Percentiles rank a stretch among this genome's conserved stretches.
Conservation (phyloP, 2,113 vertebrate genomes). For the Panthera leo region DNA sequence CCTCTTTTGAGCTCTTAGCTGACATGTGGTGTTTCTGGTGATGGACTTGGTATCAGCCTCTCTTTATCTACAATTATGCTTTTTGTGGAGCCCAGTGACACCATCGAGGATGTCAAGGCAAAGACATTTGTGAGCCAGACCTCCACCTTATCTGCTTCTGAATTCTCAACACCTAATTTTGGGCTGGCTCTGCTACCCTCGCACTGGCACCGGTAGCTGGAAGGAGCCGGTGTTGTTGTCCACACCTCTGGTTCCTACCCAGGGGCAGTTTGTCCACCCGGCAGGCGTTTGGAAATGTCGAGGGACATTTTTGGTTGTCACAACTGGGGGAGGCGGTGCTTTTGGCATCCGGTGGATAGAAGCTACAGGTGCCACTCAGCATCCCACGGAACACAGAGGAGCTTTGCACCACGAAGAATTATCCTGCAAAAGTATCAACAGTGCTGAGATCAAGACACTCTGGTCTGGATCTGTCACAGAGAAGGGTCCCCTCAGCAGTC, state of each 20-base stretch:
- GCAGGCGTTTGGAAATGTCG: neutral
- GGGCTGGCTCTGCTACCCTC: neutral
- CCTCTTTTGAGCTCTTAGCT: neutral
- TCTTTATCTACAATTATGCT: neutral
- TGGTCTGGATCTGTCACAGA: neutral
- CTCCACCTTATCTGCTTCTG: neutral
- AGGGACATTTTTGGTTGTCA: neutral
- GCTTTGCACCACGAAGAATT: neutral
- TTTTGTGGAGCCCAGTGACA: no score
- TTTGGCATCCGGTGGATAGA: neutral
- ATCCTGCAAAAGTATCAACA: no score
- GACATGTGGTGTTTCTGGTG: neutral
- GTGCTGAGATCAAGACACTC: neutral
- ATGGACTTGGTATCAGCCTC: neutral
- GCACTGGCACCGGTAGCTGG: no score
- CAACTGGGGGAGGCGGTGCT: neutral
- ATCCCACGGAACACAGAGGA: neutral
- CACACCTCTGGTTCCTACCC: neutral
- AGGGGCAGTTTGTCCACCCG: neutral
- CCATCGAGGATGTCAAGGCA: no score
- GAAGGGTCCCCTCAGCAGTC: accelerated
- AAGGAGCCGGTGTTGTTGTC: neutral
- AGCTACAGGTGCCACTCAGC: neutral
- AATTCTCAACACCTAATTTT: neutral
- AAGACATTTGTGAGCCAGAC: neutral